Conservation (phyloP, 2,888 invertebrate genomes). For the Conomelus anceps region DNA sequence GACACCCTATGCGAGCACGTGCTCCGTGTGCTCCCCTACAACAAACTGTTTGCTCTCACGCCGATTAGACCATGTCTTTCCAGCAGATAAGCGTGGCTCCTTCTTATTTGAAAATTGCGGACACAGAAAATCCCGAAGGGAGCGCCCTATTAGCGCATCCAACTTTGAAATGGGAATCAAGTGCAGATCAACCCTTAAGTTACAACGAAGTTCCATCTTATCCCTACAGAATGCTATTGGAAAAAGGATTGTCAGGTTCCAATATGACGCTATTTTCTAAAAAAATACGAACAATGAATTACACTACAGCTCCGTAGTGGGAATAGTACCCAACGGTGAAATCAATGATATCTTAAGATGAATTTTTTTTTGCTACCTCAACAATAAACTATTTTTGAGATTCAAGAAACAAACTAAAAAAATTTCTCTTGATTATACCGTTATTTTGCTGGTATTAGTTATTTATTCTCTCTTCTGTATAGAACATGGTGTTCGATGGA, state of each 20-base stretch:
- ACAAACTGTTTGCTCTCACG: neutral
- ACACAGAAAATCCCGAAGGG: neutral
- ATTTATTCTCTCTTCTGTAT: too few species aligned
- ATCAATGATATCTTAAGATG: too few species aligned
- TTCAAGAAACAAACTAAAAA: too few species aligned
- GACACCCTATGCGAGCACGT: neutral
- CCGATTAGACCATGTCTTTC: neutral
- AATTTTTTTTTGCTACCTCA: too few species aligned
- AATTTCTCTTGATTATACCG: too few species aligned
- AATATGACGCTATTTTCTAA: too few species aligned
- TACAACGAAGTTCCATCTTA: neutral
- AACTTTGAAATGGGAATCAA: neutral
- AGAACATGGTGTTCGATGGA: too few species aligned
- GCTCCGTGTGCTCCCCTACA: neutral
- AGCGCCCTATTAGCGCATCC: neutral
- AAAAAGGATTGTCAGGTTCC: neutral
- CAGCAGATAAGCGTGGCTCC: neutral
- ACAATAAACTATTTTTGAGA: too few species aligned
- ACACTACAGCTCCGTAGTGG: too few species aligned
- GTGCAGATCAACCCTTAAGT: neutral
- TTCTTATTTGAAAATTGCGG: neutral
- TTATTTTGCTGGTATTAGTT: too few species aligned
- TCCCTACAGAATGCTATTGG: neutral
- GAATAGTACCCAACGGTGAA: too few species aligned
- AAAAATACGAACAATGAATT: too few species aligned